Evolutionary conservation across 2,797 vertebrate species (phyloP).

Genomic region (Pangasius macronema): DNA sequence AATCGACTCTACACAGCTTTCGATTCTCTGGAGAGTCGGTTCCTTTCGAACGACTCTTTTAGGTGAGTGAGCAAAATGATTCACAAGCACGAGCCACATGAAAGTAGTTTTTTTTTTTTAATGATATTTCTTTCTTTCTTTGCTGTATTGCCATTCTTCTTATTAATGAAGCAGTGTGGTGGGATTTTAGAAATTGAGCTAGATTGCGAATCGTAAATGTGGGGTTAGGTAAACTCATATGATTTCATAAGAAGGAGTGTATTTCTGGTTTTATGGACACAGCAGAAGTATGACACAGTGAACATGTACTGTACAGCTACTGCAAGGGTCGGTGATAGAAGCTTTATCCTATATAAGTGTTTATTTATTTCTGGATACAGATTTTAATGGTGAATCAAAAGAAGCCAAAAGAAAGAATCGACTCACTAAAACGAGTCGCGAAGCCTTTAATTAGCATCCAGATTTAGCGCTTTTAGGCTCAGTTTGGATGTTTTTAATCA

Average conservation of each 20-base stretch:
- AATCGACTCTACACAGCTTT: background rate
- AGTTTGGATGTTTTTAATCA: background rate
- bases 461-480: background rate
- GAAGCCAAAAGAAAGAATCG: background rate
- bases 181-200: background rate
- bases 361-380: background rate
- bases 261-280: background rate
- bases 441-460: background rate
- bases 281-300: background rate
- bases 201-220: background rate
- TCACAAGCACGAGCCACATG: too few relatives aligned
- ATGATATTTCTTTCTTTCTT: background rate
- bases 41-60: background rate
- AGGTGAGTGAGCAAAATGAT: background rate
- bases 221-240: background rate
- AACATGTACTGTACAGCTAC: background rate
- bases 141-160: background rate
- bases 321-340: background rate
- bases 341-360: too few relatives aligned
- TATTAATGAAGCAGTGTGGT: background rate
- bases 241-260: background rate
- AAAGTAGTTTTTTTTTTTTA: background rate
- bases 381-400: background rate
- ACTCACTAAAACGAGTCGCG: background rate
- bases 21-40: background rate